Base-by-base conservation (phyloP, 2,888 invertebrate genomes). In the Pocota personata region DNA sequence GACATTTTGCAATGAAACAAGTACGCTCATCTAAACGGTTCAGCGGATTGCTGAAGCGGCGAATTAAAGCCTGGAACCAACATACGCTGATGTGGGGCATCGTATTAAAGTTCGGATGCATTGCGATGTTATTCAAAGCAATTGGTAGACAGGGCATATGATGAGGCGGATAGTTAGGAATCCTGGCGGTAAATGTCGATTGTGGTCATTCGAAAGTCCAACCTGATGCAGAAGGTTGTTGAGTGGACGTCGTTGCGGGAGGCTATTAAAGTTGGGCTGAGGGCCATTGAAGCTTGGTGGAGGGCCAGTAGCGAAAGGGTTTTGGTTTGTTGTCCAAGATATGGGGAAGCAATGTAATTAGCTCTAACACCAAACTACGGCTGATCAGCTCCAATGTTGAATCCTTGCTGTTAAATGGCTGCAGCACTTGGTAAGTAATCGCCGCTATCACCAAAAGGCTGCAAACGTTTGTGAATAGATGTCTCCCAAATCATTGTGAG, bases 61-160 rank as follows among this genome's bases (percentile, higher is more conserved):
- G 92, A 64, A 97, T 91, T 75, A 97, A 91, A 90, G 94, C 94
- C 96, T 96, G 91, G 21, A 91, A 92, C 40, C 10, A 75, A 52
- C 30, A 88, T 24, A n/a, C 64, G 75, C 12, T 91, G 89, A 90
- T 93, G 88, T 87, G 91, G 88, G 87, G 88, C 91, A 93, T 91
- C 67, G 91, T 91, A 89, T 91, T 92, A 69, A 92, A 93, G 82
- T 90, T 92, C 3, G 92, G 92, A 89, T 92, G 92, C 91, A 92
- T 92, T 21, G 93, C 91, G 90, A 93, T 89, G 90, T 93, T 91
- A 90, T 91, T 93, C 87, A 93, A 89, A 89, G 91, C 91, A 89
- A 93, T 89, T 37, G 92, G 92, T 60, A 93, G 88, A 88, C 89
- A 89, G 5, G 89, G 90, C 76, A 87, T 84, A 2, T 78, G 87